Base-by-base conservation (phyloP, 35 echinoderm and acorn worm species). In the Ophiothrix spiculata region DNA sequence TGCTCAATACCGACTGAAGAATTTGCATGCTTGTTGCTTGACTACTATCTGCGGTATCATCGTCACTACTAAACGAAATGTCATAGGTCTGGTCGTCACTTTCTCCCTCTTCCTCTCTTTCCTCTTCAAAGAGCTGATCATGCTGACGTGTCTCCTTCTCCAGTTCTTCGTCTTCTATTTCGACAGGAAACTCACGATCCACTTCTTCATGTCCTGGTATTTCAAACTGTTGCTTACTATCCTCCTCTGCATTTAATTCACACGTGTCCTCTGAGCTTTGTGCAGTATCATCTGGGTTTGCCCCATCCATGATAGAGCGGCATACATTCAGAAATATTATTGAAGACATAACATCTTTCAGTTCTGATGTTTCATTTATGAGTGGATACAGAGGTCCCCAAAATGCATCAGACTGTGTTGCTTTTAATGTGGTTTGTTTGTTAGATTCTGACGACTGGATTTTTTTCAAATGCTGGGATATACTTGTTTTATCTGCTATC, bases 261-360 rank as follows among this genome's bases (percentile, higher is more conserved):
- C n/a, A n/a, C n/a, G n/a, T n/a, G n/a, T n/a, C n/a, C n/a, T n/a
- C n/a, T n/a, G n/a, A n/a, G n/a, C n/a, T n/a, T n/a, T n/a, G n/a
- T n/a, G n/a, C n/a, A n/a, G n/a, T n/a, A n/a, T n/a, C n/a, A n/a
- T n/a, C n/a, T n/a, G n/a, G n/a, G n/a, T n/a, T n/a, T 49, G 42
- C 6, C 19, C 42, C 42, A 19, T 6, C 42, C 42, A 49, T 6
- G 1, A 85, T 1, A 25, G 0, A 85, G 60, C 0, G 37, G n/a
- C 83, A 85, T 15, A 85, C 35, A 34, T 85, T 85, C n/a, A 36
- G 60, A 56, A 85, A 85, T 35, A 75, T 56, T 10, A 15, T 85
- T 23, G 83, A 85, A 25, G 0, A 12, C 3, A 56, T 32, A 1
- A 74, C 31, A 64, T 35, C 35, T n/a, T 35, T 25, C 31, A 69